A percentile compares a stretch with the other conserved stretches of the same genome.
Conservation (phyloP, 1,140 invertebrate genomes). For the Phymastichus coffea region DNA sequence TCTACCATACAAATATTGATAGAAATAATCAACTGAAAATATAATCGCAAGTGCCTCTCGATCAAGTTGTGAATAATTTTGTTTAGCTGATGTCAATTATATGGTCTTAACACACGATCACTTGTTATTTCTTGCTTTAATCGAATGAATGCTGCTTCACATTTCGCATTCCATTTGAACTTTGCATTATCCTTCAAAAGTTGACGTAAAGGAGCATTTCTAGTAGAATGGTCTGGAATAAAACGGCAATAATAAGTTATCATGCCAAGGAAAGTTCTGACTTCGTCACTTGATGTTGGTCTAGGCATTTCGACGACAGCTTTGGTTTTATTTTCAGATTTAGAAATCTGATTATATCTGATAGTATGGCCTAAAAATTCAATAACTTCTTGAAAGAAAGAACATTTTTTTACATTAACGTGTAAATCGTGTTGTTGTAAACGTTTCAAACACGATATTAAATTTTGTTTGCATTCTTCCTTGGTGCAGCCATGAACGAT, state of each 20-base stretch:
- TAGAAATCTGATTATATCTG: too few relatives aligned
- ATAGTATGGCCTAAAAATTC: too few relatives aligned
- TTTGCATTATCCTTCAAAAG: conserved; percentile 24
- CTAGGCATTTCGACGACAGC: conserved; percentile 32
- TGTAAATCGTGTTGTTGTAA: too few relatives aligned
- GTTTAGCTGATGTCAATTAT: conserved; percentile 44
- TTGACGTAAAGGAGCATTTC: conserved; percentile 25
- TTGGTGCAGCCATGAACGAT: too few relatives aligned
- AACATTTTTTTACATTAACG: too few relatives aligned
- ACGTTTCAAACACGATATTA: too few relatives aligned
- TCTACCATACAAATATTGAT: conserved; percentile 47
- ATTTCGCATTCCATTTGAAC: conserved; percentile 27
- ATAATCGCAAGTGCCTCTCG: conserved; percentile 55
- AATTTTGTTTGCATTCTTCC: too few relatives aligned
- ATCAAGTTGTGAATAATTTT: conserved; percentile 55
- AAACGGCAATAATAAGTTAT: conserved; percentile 41
- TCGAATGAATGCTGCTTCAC: conserved; percentile 52
- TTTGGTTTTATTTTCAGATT: conserved; percentile 30
- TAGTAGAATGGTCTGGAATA: conserved; percentile 35
- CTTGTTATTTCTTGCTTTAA: conserved; percentile 40
- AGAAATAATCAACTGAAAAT: conserved; percentile 49
- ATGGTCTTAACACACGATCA: conserved; percentile 34
- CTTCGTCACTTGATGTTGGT: conserved; percentile 34
- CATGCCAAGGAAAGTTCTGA: conserved; percentile 40
- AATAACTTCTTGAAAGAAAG: too few relatives aligned